Conservation (phyloP, 2,797 vertebrate species). For the Acanthurus tractus region DNA sequence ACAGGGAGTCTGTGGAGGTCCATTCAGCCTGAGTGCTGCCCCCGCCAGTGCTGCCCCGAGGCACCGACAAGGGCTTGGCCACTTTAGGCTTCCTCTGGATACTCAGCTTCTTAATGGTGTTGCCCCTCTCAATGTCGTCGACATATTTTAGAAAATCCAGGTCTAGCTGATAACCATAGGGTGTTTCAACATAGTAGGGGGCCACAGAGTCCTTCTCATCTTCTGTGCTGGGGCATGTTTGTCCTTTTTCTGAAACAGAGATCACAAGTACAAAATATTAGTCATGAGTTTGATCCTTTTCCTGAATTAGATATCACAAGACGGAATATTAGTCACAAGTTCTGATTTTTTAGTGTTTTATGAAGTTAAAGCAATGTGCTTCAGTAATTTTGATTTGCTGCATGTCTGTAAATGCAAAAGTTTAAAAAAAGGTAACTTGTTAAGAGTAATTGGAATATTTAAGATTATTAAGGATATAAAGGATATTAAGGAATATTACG, state of each 20-base stretch:
- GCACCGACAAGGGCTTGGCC: constrained; percentile 55
- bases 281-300: constrained; percentile 63
- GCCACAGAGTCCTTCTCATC: constrained; percentile 87
- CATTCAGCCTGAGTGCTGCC: constrained; percentile 86
- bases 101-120: constrained; percentile 95
- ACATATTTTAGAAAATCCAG: constrained; percentile 99
- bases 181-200: constrained; percentile 96
- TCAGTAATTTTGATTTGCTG: background rate
- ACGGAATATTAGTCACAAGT: background rate
- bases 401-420: background rate
- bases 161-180: constrained; percentile 97
- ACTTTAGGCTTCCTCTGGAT: constrained; percentile 91
- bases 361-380: background rate
- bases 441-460: background rate
- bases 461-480: background rate
- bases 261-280: constrained; percentile 18
- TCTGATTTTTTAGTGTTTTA: background rate
- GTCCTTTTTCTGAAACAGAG: constrained; percentile 85
- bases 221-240: constrained; percentile 85
- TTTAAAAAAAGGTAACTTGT: background rate
- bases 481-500: no score
- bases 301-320: constrained; percentile 76
- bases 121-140: constrained; percentile 97
- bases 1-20: constrained; percentile 95
- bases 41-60: constrained; percentile 75